Percentiles rank a stretch among this genome's conserved stretches.
These are phyloP conservation scores for Apocrypta bakeri DNA, from an alignment of 1,140 invertebrate genomes.

Conservation along the genomic window DNA sequence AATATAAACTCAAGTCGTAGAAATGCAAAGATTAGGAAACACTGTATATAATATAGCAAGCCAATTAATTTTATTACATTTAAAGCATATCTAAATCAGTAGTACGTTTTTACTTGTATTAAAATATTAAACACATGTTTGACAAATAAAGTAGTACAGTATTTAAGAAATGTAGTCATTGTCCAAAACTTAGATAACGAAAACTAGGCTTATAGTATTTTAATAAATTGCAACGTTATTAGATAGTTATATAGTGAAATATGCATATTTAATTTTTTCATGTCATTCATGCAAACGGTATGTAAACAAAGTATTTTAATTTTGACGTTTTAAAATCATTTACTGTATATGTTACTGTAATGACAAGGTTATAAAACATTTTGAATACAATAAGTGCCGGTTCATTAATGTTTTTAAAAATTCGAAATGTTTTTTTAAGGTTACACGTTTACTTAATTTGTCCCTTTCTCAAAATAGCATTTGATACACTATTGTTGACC, in stretches of 20 bases:
- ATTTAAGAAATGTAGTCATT: no score
- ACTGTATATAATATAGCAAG: not conserved
- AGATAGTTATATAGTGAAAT: not conserved
- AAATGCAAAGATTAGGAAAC: not conserved
- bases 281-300: not conserved
- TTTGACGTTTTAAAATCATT: no score
- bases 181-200: not conserved
- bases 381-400: no score
- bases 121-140: not conserved
- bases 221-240: not conserved
- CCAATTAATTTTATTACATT: not conserved
- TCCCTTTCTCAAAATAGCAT: not conserved
- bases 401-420: not conserved
- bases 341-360: no score
- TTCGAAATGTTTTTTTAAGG: no score
- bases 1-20: not conserved
- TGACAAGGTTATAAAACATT: no score
- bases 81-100: not conserved
- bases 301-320: not conserved
- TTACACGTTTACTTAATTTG: no score
- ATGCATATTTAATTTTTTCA: not conserved
- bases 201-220: not conserved
- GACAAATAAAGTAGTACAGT: not conserved
- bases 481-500: not conserved
- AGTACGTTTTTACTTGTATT: not conserved